Evolutionary conservation across 35 echinoderm and acorn worm genomes (phyloP).

Genomic region (Anneissia japonica): DNA sequence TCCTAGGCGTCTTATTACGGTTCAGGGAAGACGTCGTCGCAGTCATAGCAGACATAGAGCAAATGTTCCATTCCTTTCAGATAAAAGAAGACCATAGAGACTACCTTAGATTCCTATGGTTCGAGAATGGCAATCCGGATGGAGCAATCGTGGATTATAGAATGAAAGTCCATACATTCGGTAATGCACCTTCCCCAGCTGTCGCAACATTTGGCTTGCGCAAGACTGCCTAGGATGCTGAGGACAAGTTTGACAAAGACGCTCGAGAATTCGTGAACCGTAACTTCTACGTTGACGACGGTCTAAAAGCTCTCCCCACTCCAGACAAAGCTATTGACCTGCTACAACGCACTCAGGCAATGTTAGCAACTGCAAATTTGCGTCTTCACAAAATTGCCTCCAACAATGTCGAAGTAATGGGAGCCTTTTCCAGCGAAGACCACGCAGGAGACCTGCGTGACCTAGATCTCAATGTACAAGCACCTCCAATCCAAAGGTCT

Average conservation of each 20-base stretch:
- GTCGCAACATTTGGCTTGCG: constrained; percentile 25
- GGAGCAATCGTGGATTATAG: constrained; percentile 29
- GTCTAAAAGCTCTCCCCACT: constrained; percentile 29
- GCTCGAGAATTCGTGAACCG: constrained; percentile 15
- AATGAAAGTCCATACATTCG: constrained; percentile 61
- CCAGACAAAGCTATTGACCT: constrained; percentile 21
- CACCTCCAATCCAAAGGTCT: constrained; percentile 25
- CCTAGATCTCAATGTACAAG: constrained; percentile 15
- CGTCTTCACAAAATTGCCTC: constrained; percentile 56
- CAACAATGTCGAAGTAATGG: constrained; percentile 40
- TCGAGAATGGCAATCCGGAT: constrained; percentile 8
- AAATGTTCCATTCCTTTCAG: constrained; percentile 47
- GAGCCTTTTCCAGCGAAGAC: constrained; percentile 32
- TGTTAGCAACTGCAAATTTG: constrained; percentile 31
- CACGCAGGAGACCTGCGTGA: constrained; percentile 31
- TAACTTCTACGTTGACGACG: constrained; percentile 76
- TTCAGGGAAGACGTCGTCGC: background rate
- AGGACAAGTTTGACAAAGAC: constrained; percentile 22
- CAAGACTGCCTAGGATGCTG: constrained; percentile 10
- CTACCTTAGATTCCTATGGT: constrained; percentile 47
- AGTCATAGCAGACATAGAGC: background rate
- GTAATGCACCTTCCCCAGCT: constrained; percentile 36
- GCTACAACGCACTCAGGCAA: constrained; percentile 14
- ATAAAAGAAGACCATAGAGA: constrained; percentile 11
- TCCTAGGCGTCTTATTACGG: background rate